These are phyloP conservation scores for Anthrax anthrax DNA, from an alignment of 2,888 invertebrate species.

Conservation along the genomic window DNA sequence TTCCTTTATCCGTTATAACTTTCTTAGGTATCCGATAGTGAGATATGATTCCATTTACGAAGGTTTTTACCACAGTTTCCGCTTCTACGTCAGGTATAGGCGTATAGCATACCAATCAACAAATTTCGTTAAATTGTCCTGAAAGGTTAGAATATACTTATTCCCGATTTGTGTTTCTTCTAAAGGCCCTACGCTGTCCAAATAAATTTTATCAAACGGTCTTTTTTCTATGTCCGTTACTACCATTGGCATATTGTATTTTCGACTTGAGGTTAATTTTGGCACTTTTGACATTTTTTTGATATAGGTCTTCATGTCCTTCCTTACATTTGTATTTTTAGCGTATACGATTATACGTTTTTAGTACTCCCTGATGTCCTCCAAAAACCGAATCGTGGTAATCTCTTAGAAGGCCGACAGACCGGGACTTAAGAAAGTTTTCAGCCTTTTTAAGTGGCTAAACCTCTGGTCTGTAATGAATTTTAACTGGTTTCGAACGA, in stretches of 20 bases:
- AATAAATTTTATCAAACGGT: neutral
- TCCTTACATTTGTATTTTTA: neutral
- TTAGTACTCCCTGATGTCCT: neutral
- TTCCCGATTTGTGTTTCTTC: neutral
- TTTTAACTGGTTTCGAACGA: too few relatives aligned
- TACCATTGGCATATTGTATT: neutral
- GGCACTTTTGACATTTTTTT: neutral
- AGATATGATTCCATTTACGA: conserved; percentile 3
- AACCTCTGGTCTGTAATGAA: too few relatives aligned
- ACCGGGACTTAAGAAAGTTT: too few relatives aligned
- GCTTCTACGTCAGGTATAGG: conserved; percentile 8
- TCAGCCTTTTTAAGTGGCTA: too few relatives aligned
- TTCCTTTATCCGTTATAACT: conserved; percentile 6
- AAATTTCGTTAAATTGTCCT: conserved; percentile 7
- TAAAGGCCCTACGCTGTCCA: conserved; percentile 1
- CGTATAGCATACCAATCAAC: conserved; percentile 2
- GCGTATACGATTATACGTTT: neutral
- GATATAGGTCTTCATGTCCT: neutral
- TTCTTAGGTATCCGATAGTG: conserved; percentile 4
- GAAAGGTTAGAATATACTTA: conserved; percentile 8
- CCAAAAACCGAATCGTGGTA: neutral
- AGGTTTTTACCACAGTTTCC: conserved; percentile 5
- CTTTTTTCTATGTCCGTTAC: neutral
- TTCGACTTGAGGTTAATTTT: neutral
- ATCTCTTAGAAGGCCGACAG: neutral